Conservation (phyloP, 2,888 invertebrate species). For the Aethes cnicana region DNA sequence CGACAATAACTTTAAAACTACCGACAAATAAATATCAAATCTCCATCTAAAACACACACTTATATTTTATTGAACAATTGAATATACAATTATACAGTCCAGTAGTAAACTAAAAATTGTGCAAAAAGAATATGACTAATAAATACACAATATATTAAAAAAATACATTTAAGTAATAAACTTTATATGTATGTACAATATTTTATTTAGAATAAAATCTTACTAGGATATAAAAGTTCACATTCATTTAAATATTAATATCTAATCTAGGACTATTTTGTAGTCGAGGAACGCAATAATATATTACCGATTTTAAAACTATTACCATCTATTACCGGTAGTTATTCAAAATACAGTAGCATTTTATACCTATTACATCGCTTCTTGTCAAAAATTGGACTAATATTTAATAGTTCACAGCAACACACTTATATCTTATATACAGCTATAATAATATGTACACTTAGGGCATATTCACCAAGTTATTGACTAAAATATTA, state of each 20-base stretch:
- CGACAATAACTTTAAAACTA: conserved; percentile 1
- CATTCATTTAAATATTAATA: conserved; percentile 10
- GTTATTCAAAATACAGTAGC: neutral
- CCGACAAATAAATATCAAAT: conserved; percentile 24
- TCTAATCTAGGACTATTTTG: conserved; percentile 8
- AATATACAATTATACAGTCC: conserved; percentile 25
- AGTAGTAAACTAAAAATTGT: conserved; percentile 26
- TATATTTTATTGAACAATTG: conserved; percentile 15
- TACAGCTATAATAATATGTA: no score
- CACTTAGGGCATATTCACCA: no score
- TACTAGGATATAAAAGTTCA: conserved; percentile 21
- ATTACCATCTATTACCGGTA: neutral
- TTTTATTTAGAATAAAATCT: conserved; percentile 23
- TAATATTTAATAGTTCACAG: no score
- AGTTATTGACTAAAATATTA: no score
- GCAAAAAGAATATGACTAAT: conserved; percentile 26
- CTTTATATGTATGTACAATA: conserved; percentile 30
- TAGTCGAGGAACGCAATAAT: neutral
- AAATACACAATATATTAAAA: conserved; percentile 21
- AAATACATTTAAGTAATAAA: conserved; percentile 29
- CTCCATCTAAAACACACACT: conserved; percentile 18
- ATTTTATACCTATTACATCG: no score
- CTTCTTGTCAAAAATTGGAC: no score
- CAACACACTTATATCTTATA: no score
- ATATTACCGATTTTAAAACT: neutral